A percentile compares a stretch with the other conserved stretches of the same genome.
Evolutionary conservation across 2,113 vertebrate genomes (phyloP).

Genomic region (Procapra przewalskii): DNA sequence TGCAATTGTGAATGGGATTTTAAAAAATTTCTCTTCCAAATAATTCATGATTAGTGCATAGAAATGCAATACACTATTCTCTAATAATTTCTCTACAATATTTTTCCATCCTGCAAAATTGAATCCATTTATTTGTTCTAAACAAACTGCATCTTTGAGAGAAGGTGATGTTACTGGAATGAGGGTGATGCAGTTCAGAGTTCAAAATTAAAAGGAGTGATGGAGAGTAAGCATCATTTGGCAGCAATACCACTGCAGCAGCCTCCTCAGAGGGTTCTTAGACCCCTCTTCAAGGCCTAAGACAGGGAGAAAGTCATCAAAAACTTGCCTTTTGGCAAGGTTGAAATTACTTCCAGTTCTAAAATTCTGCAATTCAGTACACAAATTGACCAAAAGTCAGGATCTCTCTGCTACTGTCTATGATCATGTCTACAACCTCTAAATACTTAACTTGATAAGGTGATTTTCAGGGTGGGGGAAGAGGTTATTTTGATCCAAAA

Average conservation of each 20-base stretch:
- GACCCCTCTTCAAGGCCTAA: neutral
- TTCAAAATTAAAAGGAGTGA: neutral
- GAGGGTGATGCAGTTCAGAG: neutral
- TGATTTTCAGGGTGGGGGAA: neutral
- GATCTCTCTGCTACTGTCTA: neutral
- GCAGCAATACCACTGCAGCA: neutral
- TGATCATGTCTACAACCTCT: neutral
- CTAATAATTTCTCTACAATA: neutral
- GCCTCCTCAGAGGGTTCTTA: neutral
- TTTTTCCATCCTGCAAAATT: neutral
- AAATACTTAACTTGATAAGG: neutral
- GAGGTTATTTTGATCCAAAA: neutral
- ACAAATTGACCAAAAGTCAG: neutral
- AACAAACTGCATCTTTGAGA: neutral
- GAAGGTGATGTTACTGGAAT: neutral
- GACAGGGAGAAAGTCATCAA: neutral
- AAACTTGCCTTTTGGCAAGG: neutral
- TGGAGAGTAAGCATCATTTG: neutral
- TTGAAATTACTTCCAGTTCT: neutral
- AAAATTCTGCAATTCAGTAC: neutral
- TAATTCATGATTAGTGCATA: neutral
- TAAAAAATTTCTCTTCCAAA: neutral
- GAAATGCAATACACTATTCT: neutral
- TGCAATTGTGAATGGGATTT: neutral
- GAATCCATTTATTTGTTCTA: neutral